Base-by-base conservation (phyloP, 1,140 invertebrate species). In the Dolichoris vasculosae region DNA sequence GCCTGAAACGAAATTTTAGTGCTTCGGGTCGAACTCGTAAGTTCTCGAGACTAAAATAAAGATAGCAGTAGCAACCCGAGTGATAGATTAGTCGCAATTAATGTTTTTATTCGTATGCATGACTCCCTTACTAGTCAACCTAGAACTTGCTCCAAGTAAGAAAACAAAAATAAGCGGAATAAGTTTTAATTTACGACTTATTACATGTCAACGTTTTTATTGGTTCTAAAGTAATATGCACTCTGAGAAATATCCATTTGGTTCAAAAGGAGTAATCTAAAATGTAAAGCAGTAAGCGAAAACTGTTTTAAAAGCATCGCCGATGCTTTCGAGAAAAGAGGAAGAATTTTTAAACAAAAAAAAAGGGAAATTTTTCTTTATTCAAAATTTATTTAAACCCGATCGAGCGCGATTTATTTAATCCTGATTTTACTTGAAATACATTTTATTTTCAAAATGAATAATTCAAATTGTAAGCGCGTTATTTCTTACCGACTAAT, bases 131-230 rank as follows among this genome's bases (percentile, higher is more conserved):
- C n/a, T 32, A 9, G n/a, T 67, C 63, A 67, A 30, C 2, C n/a
- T 11, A 63, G 59, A n/a, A 51, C n/a, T n/a, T 11, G 32, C 15
- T 67, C 35, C 1, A 30, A 32, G 9, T 67, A 35, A 67, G n/a
- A 35, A 67, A 30, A 35, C 13, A 13, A 64, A 30, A 64, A 64
- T n/a, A n/a, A 2, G 13, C n/a, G 26, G 26, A 9, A 64, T 67
- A 67, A 67, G 8, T 67, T 67, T 67, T 73, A 9, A 43, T 73
- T 73, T 43, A 43, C 69, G 69, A 43, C 69, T 73, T 43, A 43
- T 73, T 73, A 17, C 40, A 43, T n/a, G 23, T 73, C 69, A 43
- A 73, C 35, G 38, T 20, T 73, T 73, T 73, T 43, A 73, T n/a
- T 20, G 38, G 40, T 17, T 38, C 30, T 43, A 43, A 73, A 23